These are phyloP conservation scores for Keiferia lycopersicella DNA, from an alignment of 2,888 invertebrate genomes.

Conservation along the genomic window DNA sequence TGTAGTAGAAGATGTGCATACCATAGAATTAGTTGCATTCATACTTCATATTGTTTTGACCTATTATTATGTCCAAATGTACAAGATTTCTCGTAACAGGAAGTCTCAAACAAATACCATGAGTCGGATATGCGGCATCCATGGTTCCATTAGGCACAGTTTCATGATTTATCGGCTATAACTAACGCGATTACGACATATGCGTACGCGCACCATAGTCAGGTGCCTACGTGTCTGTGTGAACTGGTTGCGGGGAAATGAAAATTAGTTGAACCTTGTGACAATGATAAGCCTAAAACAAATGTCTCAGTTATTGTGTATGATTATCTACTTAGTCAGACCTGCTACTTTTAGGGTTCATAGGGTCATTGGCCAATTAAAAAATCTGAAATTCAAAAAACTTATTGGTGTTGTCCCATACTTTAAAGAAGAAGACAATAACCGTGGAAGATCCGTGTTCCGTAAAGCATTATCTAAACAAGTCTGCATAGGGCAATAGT, in stretches of 20 bases:
- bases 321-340: too few relatives aligned
- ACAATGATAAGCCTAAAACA: neutral
- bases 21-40: too few relatives aligned
- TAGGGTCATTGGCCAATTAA: too few relatives aligned
- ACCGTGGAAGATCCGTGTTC: too few relatives aligned
- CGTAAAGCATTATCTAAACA: too few relatives aligned
- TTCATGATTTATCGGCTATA: conserved; percentile 11
- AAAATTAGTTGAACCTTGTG: neutral
- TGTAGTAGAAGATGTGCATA: too few relatives aligned
- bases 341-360: too few relatives aligned
- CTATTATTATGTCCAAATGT: neutral
- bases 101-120: neutral
- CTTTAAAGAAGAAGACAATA: too few relatives aligned
- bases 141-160: conserved; percentile 2
- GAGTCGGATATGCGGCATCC: neutral
- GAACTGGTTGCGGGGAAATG: conserved; percentile 1
- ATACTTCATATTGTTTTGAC: neutral
- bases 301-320: too few relatives aligned
- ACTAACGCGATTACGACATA: conserved; percentile 1
- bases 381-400: too few relatives aligned
- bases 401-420: too few relatives aligned
- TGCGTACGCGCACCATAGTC: neutral
- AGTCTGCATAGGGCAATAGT: too few relatives aligned
- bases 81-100: neutral
- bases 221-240: neutral